Base-by-base conservation (phyloP, 2,113 vertebrate species). In the Phocoena sinus region DNA sequence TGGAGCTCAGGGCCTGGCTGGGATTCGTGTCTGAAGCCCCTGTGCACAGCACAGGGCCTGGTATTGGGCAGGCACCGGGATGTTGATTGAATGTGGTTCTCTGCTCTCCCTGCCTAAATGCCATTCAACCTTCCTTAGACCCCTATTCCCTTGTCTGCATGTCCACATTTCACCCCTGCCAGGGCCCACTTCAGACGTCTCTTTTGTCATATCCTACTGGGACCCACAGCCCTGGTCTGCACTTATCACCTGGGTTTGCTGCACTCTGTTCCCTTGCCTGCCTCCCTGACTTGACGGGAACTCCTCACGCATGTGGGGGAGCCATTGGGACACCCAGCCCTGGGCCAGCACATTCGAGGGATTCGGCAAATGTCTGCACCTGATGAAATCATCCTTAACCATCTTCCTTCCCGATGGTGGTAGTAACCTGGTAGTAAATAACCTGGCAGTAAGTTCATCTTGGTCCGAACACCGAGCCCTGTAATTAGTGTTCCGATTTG, bases 71-170 rank as follows among this genome's bases (percentile, higher is more conserved):
- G 41, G 38, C 74, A 17, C 60, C 2, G 23, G 85, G 26, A 3
- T 82, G 44, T 13, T 77, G 36, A 36, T 1, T 62, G 77, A 60
- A 10, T n/a, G 11, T 31, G 9, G 25, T n/a, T 28, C 53, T 41
- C 44, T n/a, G 10, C 41, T 56, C 2, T 44, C 8, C 38, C 58
- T 63, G n/a, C 60, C 23, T 23, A 3, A 50, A 1, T 14, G 21
- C 70, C 9, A 1, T 47, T 14, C n/a, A 3, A 0, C 41, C 11
- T 58, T 67, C 44, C 12, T 70, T 28, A 18, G 53, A n/a, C 14
- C 31, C 26, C 33, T 10, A 5, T 44, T 47, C 41, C 70, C 63
- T 8, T 15, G 3, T 62, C 50, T 76, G 58, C 15, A 7, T 38
- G 47, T 47, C 68, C n/a, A 13, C 7, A 11, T 50, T 60, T 77